phyloP scores from a whole-genome alignment of 64 coral and sea anemone genomes.

The Stylophora pistillata region DNA sequence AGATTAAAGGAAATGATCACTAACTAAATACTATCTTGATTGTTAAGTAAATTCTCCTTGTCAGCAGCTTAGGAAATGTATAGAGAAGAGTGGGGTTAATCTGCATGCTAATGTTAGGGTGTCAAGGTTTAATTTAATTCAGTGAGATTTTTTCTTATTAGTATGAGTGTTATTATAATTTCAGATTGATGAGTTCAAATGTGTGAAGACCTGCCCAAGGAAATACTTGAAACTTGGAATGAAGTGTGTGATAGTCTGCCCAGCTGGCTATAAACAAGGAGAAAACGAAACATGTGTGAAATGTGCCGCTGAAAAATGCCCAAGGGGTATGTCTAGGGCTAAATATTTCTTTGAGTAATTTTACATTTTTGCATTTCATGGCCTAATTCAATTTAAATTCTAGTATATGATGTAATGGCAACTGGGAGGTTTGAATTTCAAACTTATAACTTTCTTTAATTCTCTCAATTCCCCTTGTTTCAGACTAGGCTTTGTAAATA shows the following conservation, averaged over 20 bases:
- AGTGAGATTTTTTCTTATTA: not conserved
- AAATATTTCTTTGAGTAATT: not conserved
- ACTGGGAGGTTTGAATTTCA: no score
- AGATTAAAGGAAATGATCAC: no score
- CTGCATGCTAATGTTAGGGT: no score
- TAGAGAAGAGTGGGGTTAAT: no score
- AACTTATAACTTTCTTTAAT: no score
- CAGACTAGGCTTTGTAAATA: no score
- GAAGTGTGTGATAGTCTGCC: conserved; percentile 80
- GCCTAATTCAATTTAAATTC: no score
- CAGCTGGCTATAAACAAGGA: conserved; percentile 61
- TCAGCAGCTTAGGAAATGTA: no score
- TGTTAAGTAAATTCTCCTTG: no score
- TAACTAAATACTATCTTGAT: no score
- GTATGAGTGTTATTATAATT: not conserved
- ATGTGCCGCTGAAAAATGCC: conserved; percentile 76
- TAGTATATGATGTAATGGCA: no score
- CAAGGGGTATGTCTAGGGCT: conserved; percentile 61
- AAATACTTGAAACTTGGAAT: conserved; percentile 5
- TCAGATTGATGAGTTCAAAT: conserved; percentile 58
- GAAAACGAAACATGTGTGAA: conserved; percentile 13
- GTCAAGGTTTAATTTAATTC: not conserved
- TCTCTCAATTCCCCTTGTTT: no score
- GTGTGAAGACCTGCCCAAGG: not conserved
- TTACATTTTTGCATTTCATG: not conserved